Evolutionary conservation across 2,888 invertebrate genomes (phyloP), one percentile per base, ranked within the genome.

Genomic region (Cremastobaeus sp.): DNA sequence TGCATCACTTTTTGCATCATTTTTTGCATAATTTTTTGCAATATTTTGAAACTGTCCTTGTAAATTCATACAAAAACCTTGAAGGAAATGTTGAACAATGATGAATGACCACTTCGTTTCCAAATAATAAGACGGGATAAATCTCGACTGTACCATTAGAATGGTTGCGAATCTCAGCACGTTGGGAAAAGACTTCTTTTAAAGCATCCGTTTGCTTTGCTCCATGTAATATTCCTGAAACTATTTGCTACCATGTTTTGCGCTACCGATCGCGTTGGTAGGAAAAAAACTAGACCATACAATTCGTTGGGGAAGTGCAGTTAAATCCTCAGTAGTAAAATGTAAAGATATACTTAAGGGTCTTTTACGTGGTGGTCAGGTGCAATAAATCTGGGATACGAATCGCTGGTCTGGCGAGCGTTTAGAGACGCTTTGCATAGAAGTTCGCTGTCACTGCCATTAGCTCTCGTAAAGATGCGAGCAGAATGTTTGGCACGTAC

Each of bases 401-500:
- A 39, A 66, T 52, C 5, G 18, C 35, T 48, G 28, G 65, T 11
- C 41, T 18, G 15, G 32, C 20, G 39, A 12, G 32, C 28, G 45
- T 52, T 52, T 6, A 14, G 11, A 52, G 59, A 37, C 41, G 52
- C 62, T 75, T 62, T 75, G 69, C 75, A 72, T 69, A 28, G 54
- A 57, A 35, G 35, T 30, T 48, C 39, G 28, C 75, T 76, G 75
- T 75, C 75, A 75, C 75, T 75, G 71, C 37, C 59, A 75, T 75
- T 75, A 75, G 62, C 64, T 54, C 62, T 71, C 70, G 32, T 70
- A 74, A 66, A 70, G 59, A 55, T 60, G n/a, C 20, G 50, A 57
- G 43, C 50, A 43, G 59, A 77, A 71, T 59, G 68, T 66, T 74
- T 72, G 73, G 76, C 72, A 70, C 74, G 59, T 69, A 73, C 73